phyloP scores from a whole-genome alignment of 2,888 invertebrate species.

The Andricus quercusramuli region DNA sequence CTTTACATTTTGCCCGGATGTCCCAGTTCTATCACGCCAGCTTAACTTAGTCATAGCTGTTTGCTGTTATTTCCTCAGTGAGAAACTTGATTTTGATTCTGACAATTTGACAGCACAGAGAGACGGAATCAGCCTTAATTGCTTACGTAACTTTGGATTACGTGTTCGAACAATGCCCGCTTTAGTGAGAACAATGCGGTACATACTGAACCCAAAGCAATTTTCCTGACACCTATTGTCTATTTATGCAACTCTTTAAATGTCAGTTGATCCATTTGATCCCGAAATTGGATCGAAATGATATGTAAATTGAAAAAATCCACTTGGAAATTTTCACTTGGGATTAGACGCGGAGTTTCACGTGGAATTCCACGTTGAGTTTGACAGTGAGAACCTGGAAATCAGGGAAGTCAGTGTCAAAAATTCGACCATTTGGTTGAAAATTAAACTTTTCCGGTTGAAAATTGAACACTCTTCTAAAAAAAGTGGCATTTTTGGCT shows the following conservation, averaged over 20 bases:
- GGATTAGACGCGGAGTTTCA: too few species aligned
- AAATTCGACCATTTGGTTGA: too few species aligned
- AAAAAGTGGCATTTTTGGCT: too few species aligned
- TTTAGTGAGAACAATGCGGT: background rate
- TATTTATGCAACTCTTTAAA: background rate
- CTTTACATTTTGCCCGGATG: conserved; percentile 12
- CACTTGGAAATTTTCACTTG: too few species aligned
- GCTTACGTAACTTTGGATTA: conserved; percentile 12
- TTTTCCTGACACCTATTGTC: background rate
- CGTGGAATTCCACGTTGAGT: too few species aligned
- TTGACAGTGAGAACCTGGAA: too few species aligned
- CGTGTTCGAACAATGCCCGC: background rate
- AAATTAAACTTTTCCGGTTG: too few species aligned
- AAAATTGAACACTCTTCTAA: too few species aligned
- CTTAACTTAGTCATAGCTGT: conserved; percentile 19
- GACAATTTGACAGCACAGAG: conserved; percentile 24
- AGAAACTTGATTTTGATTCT: conserved; percentile 36
- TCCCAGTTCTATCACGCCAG: conserved; percentile 31
- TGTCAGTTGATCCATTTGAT: too few species aligned
- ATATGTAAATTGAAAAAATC: too few species aligned
- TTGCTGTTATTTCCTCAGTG: conserved; percentile 8
- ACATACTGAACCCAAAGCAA: background rate
- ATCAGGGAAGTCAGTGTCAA: too few species aligned
- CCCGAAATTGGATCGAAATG: too few species aligned
- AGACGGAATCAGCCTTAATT: conserved; percentile 22